Percentiles rank a stretch among this genome's conserved stretches.
These are phyloP conservation scores for Rhabdornis inornatus DNA, from an alignment of 2,113 vertebrate species.

Conservation along the genomic window DNA sequence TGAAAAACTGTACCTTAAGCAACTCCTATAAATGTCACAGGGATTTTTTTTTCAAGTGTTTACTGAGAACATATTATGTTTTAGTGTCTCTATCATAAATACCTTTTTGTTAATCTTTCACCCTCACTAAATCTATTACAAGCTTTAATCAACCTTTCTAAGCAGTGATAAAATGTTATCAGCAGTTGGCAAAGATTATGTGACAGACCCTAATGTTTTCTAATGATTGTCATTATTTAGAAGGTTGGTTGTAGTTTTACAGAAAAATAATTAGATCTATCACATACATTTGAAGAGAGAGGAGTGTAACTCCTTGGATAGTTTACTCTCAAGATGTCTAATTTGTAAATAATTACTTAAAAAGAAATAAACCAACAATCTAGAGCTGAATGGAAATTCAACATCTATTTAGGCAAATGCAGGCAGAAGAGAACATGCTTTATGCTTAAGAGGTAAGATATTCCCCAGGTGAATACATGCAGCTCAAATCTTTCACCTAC, in stretches of 20 bases:
- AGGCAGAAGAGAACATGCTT: neutral
- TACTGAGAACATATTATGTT: slow-evolving; percentile 17
- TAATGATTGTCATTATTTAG: slow-evolving; percentile 29
- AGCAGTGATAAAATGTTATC: slow-evolving; percentile 45
- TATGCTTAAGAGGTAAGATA: neutral
- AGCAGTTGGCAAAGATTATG: slow-evolving; percentile 7
- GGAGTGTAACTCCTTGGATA: neutral
- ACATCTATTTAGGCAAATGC: neutral
- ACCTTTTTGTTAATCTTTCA: slow-evolving; percentile 65
- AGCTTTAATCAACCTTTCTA: slow-evolving; percentile 11
- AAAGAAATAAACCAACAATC: neutral
- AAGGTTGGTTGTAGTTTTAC: slow-evolving; percentile 31
- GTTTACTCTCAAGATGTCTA: slow-evolving; percentile 29
- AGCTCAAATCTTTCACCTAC: neutral
- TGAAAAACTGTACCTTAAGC: slow-evolving; percentile 35
- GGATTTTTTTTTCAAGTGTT: neutral
- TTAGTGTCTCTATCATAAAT: slow-evolving; percentile 31
- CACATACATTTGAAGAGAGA: neutral
- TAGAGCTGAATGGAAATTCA: neutral
- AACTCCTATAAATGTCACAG: slow-evolving; percentile 43
- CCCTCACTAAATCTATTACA: neutral
- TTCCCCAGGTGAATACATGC: neutral
- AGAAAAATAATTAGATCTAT: slow-evolving; percentile 39
- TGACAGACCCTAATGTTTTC: slow-evolving; percentile 39
- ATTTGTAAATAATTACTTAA: slow-evolving; percentile 62